A percentile compares a stretch with the other conserved stretches of the same genome.
phyloP scores from a whole-genome alignment of 2,797 vertebrate genomes.

The Ficedula albicollis region DNA sequence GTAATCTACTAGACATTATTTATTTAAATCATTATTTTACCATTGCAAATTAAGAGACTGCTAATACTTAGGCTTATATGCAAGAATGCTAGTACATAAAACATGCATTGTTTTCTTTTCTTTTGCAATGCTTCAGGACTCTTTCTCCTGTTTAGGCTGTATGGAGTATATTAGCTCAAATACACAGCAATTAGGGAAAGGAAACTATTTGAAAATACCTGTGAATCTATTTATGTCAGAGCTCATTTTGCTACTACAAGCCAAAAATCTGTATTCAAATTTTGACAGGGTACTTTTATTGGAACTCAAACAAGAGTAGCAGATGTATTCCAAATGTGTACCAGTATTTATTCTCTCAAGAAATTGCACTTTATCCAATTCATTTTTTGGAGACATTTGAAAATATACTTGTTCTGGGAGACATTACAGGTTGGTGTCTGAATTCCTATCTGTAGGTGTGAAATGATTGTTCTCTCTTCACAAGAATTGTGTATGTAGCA shows the following conservation, averaged over 20 bases:
- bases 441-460: not conserved
- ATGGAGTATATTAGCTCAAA: not conserved
- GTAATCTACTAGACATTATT: not conserved
- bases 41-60: not conserved
- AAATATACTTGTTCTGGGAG: not conserved
- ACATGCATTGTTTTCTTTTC: not conserved
- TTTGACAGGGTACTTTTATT: not conserved
- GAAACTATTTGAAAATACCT: not conserved
- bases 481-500: not conserved
- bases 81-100: not conserved
- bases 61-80: not conserved
- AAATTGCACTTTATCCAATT: not conserved
- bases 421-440: not conserved
- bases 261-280: not conserved
- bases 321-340: not conserved
- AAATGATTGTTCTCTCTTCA: not conserved
- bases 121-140: not conserved
- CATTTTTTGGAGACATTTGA: not conserved
- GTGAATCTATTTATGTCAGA: not conserved
- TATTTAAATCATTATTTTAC: not conserved
- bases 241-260: not conserved
- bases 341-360: not conserved
- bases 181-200: not conserved
- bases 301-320: not conserved
- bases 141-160: not conserved